Evolutionary conservation across 1,140 invertebrate species (phyloP), one percentile per base, ranked within the genome.

Genomic region (Sycobia sp.): DNA sequence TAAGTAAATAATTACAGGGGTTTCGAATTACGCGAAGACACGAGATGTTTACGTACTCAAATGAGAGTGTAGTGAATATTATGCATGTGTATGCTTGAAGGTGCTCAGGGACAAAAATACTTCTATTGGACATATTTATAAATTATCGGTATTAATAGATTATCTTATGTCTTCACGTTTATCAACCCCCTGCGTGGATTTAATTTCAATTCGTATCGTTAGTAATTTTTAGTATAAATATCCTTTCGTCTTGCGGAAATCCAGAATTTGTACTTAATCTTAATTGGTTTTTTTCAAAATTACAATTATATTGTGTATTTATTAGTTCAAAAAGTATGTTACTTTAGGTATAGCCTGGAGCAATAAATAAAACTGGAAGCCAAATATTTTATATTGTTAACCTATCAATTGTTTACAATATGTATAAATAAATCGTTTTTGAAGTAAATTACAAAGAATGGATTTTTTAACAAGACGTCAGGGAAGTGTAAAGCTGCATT

Each of bases 391-490:
- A 54, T 38, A 62, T 55, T 62, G 60, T 62, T 54, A 47, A 54
- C 10, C 23, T 20, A 59, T 59, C 22, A 39, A 55, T 32, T 59
- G 34, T 50, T 50, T 59, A 55, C 18, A 55, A 4, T 43, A 13
- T 61, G 27, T 34, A 53, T 61, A 34, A 63, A 56, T 57, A 63
- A 63, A 57, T 49, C 32, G 20, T 57, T 56, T 63, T 57, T 50
- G 22, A 47, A 56, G 20, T 50, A 47, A 23, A 62, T 32, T 55
- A 25, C 54, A 50, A 63, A 41, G 25, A 56, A 56, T 29, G 54
- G 46, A 56, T 63, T 63, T 63, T 63, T 63, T 50, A 56, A 63
- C 61, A 63, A 63, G 44, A 57, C 61, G 53, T 56, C n/a, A 56
- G 36, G 46, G 53, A 56, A 41, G 34, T 18, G 44, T 25, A 20